Base-by-base conservation (phyloP, 2,797 vertebrate species). In the Coluber constrictor region DNA sequence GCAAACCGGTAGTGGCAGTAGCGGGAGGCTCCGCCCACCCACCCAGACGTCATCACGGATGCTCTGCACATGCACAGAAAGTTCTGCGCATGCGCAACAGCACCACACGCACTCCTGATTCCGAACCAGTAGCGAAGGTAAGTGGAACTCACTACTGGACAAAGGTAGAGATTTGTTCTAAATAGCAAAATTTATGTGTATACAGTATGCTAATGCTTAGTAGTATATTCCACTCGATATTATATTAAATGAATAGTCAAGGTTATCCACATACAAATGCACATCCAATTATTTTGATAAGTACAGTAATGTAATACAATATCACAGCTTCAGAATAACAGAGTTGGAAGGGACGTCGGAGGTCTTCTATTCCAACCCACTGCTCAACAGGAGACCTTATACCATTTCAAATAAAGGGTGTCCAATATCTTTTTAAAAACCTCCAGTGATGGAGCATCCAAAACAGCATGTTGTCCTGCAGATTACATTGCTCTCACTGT, bases 251-350 rank as follows among this genome's bases (percentile, higher is more conserved):
- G 54, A 5, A 43, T 70, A 18, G 18, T n/a, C 56, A 12, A 15
- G 25, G 23, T 3, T 3, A 90, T 90, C 93, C 70, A 79, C 10
- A 29, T 93, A 61, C 95, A 93, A 83, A 27, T 93, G 91, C 83
- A 47, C 90, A 54, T 63, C 54, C 61, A 88, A 88, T 74, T 94
- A 94, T 96, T 92, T 92, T 95, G 93, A 66, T 94, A 94, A 95
- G 93, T 94, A 92, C 93, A 94, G 12, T 59, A 23, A 86, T 90
- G 94, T 93, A 83, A 89, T 96, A 32, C 66, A 70, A 7, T 70
- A 32, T 32, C 29, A 32, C 66, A 32, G 66, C 66, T 7, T 32
- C 66, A 32, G 66, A 70, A 16, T 70, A 70, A 16, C n/a, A 16
- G n/a, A 15, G 13, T 70, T 70, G 66, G 66, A 70, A 70, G 15